phyloP scores from a whole-genome alignment of 2,888 invertebrate genomes.

The Lissocephala sabroskyi region DNA sequence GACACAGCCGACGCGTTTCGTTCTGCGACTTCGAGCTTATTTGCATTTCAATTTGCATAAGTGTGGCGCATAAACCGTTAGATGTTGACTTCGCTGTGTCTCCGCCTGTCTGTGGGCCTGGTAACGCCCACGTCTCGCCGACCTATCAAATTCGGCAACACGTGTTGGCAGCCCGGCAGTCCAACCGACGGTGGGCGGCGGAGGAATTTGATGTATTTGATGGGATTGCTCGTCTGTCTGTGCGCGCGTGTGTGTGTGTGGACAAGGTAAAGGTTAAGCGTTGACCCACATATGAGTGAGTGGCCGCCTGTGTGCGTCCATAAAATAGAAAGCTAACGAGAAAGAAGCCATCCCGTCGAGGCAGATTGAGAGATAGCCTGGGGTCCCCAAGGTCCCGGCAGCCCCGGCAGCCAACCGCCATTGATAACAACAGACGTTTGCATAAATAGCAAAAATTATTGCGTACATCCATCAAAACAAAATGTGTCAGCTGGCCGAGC shows the following conservation, averaged over 20 bases:
- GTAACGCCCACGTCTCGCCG: background rate
- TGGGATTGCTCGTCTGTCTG: background rate
- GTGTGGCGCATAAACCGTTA: constrained; percentile 33
- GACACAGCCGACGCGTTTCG: constrained; percentile 5
- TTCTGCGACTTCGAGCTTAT: constrained; percentile 41
- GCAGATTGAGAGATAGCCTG: too few relatives aligned
- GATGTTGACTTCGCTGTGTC: background rate
- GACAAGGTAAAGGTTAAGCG: constrained; percentile 60
- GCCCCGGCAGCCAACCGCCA: constrained; percentile 13
- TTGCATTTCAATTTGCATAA: constrained; percentile 64
- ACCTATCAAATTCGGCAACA: constrained; percentile 2
- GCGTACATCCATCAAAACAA: constrained; percentile 58
- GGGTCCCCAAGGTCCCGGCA: too few relatives aligned
- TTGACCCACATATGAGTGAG: constrained; percentile 43
- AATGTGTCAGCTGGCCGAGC: constrained; percentile 50
- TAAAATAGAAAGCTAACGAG: background rate
- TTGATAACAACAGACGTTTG: constrained; percentile 49
- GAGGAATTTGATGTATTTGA: constrained; percentile 3
- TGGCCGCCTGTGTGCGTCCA: background rate
- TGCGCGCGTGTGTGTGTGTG: constrained; percentile 20
- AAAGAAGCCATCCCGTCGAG: too few relatives aligned
- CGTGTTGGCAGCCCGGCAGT: background rate
- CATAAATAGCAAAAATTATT: constrained; percentile 65
- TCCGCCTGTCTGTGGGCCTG: background rate
- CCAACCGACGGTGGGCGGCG: too few relatives aligned